These are phyloP conservation scores for Trachythela sp. DNA, from an alignment of 64 coral and sea anemone genomes.

Conservation along the genomic window DNA sequence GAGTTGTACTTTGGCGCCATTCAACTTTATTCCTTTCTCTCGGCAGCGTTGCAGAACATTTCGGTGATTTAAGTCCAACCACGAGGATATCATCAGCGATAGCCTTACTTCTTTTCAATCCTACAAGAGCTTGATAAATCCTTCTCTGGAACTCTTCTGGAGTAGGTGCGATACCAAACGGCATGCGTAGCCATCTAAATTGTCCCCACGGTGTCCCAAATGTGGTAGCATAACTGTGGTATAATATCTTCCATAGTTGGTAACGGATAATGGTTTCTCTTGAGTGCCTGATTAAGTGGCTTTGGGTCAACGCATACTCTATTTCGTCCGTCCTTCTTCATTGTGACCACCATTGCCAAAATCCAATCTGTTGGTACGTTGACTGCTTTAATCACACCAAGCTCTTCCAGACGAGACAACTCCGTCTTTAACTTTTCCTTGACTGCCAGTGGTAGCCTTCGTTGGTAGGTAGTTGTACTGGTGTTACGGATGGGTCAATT, in stretches of 20 bases:
- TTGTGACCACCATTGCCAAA: neutral
- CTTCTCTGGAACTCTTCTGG: slow-evolving; percentile 57
- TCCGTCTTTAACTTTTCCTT: slow-evolving; percentile 36
- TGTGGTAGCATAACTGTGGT: neutral
- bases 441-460: slow-evolving; percentile 25
- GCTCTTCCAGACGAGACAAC: neutral
- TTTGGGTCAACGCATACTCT: neutral
- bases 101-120: neutral
- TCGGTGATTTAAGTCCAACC: neutral
- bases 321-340: too few species aligned
- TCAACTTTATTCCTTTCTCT: neutral
- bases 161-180: slow-evolving; percentile 40
- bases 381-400: neutral
- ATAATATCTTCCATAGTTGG: neutral
- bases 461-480: slow-evolving; percentile 42
- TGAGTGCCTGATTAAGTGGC: neutral
- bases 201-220: slow-evolving; percentile 9
- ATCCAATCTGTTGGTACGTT: slow-evolving; percentile 16
- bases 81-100: slow-evolving; percentile 36
- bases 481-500: slow-evolving; percentile 21
- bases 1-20: neutral
- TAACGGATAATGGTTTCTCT: neutral
- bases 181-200: slow-evolving; percentile 42
- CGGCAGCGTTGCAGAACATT: neutral
- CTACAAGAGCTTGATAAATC: slow-evolving; percentile 37